Conservation (phyloP, 2,797 vertebrate genomes). For the Sebastes trivittatus region DNA sequence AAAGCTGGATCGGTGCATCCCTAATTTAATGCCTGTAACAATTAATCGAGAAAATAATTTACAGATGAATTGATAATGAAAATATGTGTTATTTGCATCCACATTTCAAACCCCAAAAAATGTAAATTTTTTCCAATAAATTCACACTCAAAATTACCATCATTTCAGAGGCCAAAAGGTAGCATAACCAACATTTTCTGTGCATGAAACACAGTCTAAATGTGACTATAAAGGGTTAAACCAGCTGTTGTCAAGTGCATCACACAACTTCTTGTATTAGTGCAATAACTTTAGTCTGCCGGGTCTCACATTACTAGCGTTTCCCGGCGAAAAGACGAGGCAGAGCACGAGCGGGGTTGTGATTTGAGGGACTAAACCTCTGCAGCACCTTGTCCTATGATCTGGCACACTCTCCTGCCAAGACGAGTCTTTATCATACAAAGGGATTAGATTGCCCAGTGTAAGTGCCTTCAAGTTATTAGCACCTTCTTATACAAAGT, state of each 20-base stretch:
- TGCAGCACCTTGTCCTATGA: constrained; percentile 82
- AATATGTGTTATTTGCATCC: neutral
- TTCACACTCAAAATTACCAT: neutral
- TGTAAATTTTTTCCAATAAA: neutral
- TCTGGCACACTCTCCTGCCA: constrained; percentile 77
- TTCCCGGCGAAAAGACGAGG: constrained; percentile 51
- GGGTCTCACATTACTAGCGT: constrained; percentile 53
- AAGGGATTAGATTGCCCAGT: constrained; percentile 86
- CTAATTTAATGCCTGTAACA: neutral
- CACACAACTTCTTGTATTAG: constrained; percentile 59
- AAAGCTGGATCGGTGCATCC: no score
- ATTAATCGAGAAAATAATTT: neutral
- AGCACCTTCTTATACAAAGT: constrained; percentile 89
- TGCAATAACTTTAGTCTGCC: constrained; percentile 40
- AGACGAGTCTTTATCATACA: constrained; percentile 82
- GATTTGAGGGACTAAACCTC: constrained; percentile 78
- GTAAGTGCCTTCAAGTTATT: constrained; percentile 87
- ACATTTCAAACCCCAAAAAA: constrained; percentile 2
- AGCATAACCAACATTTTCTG: neutral
- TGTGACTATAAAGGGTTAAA: constrained; percentile 27
- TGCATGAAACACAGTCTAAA: neutral
- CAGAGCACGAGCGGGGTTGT: constrained; percentile 53
- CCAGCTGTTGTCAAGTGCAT: constrained; percentile 48
- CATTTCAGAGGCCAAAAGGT: neutral
- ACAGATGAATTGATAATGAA: neutral